These are phyloP conservation scores for Chaetophractus vellerosus DNA, from an alignment of 2,797 vertebrate genomes.

Conservation along the genomic window DNA sequence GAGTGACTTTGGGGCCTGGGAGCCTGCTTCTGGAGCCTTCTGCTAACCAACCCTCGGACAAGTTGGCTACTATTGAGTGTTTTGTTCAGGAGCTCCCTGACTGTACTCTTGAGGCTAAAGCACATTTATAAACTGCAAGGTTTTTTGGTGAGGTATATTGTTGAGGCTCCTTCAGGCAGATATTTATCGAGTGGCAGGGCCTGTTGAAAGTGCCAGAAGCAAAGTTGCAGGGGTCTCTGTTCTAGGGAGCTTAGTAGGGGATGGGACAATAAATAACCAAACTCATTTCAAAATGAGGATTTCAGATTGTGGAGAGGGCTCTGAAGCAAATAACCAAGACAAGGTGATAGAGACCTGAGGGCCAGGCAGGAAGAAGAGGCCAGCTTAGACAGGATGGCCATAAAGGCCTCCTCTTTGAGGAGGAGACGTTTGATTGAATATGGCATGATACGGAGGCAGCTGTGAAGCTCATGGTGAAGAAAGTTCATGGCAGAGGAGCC, in stretches of 20 bases:
- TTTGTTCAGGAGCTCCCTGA: background rate
- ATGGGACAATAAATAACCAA: background rate
- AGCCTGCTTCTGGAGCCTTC: background rate
- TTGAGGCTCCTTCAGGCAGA: background rate
- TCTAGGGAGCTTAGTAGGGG: background rate
- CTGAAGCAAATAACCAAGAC: background rate
- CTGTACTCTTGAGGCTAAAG: background rate
- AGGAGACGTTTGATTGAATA: background rate
- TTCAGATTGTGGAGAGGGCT: background rate
- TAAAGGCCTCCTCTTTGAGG: background rate
- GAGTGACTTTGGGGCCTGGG: background rate
- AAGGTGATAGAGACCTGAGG: background rate
- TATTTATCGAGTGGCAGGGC: background rate
- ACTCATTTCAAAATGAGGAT: background rate
- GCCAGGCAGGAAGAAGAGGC: background rate
- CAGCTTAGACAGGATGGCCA: background rate
- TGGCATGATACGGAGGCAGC: background rate
- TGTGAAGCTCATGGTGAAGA: background rate
- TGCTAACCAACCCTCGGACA: background rate
- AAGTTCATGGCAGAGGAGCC: conserved; percentile 3
- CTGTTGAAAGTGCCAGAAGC: background rate
- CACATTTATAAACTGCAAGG: background rate
- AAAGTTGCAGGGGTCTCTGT: background rate
- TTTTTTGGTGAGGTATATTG: background rate
- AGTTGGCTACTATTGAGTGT: background rate